Evolutionary conservation across 2,888 invertebrate genomes (phyloP), one percentile per base, ranked within the genome.

Genomic region (Drosophila hawaiiensis): DNA sequence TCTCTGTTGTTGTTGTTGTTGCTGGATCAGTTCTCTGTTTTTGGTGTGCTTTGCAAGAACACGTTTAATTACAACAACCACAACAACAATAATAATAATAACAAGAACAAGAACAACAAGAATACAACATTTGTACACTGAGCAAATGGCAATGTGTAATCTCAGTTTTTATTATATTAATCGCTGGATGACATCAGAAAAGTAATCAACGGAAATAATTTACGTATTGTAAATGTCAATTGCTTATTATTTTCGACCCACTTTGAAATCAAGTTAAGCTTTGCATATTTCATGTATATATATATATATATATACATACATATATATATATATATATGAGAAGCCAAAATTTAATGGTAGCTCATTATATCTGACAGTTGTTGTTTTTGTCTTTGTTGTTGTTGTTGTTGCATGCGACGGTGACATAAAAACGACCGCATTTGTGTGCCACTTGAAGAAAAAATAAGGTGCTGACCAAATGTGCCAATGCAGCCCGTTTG

Each of bases 381-480:
- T 37, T 50, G 39, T 58, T 56, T 22, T 47, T 59, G 43, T 37
- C 37, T 33, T 58, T 47, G 19, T 22, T 37, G 28, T 35, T 63
- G 52, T 35, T 60, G 52, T 60, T 61, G 76, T 59, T 76, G 80
- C 81, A 80, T 78, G 81, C 49, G 81, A 53, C 81, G 71, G 71
- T 58, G 64, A 80, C 77, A 80, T 80, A 54, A 76, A 80, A 71
- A 58, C 58, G 25, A 52, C 61, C 77, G 58, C 77, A 76, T 58
- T 76, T 58, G 61, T 71, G 77, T 80, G 78, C 78, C 81, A 77
- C 58, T 78, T 78, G 67, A 67, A 54, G 29, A 35, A 16, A 33
- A 39, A 16, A 35, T 16, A 41, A 25, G 16, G 28, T 39, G 61
- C 80, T 81, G 82, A 66, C 78, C 78, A 78, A 77, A 78, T 81